A percentile compares a stretch with the other conserved stretches of the same genome.
Evolutionary conservation across 2,888 invertebrate species (phyloP).

Genomic region (Dorcus parallelipipedus): DNA sequence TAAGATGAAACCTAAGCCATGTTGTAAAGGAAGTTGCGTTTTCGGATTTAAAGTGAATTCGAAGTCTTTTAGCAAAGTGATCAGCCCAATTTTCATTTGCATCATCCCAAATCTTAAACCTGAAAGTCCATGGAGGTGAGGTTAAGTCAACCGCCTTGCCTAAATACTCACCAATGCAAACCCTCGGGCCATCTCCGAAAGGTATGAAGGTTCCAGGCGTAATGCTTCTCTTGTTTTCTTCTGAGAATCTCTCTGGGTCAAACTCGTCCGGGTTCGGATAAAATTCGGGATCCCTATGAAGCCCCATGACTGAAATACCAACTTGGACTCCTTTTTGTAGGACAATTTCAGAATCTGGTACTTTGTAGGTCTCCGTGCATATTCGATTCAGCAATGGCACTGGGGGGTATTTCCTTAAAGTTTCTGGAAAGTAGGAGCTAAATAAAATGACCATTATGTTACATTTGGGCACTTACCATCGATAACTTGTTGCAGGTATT

Average conservation of each 20-base stretch:
- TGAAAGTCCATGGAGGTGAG: slow-evolving; percentile 3
- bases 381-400: slow-evolving; percentile 27
- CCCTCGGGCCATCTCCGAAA: not conserved
- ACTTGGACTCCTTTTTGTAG: slow-evolving; percentile 39
- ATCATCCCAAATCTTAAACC: slow-evolving; percentile 25
- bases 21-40: slow-evolving; percentile 20
- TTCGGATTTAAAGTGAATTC: slow-evolving; percentile 20
- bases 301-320: slow-evolving; percentile 32
- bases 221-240: slow-evolving; percentile 25
- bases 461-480: not conserved
- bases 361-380: slow-evolving; percentile 28
- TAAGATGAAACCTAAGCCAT: slow-evolving; percentile 18
- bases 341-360: slow-evolving; percentile 35
- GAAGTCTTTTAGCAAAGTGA: slow-evolving; percentile 15
- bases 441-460: no score
- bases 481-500: slow-evolving; percentile 45
- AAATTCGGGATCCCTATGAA: slow-evolving; percentile 34
- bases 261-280: slow-evolving; percentile 35
- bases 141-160: not conserved
- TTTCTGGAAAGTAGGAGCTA: slow-evolving; percentile 32
- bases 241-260: slow-evolving; percentile 33
- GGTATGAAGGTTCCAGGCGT: slow-evolving; percentile 20
- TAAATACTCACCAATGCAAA: not conserved
- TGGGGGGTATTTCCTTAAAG: slow-evolving; percentile 42
- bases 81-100: slow-evolving; percentile 22